Base-by-base conservation (phyloP, 2,888 invertebrate species). In the Protodeltote pygarga region DNA sequence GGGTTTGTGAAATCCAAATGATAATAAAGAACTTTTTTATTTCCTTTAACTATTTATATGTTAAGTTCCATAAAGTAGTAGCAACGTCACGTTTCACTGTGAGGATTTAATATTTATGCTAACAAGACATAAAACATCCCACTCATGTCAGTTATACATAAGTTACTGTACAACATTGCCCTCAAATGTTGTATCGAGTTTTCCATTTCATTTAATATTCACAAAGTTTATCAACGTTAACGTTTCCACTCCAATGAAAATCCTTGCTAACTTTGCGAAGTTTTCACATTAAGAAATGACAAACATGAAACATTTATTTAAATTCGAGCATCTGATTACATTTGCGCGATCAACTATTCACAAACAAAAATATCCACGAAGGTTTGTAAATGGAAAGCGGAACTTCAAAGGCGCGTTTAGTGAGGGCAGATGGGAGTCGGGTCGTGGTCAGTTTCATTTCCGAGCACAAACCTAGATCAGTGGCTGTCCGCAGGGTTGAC, bases 331-430 rank as follows among this genome's bases (percentile, higher is more conserved):
- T 50, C 44, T 58, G 35, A 19, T 20, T 28, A 39, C 39, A 24
- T 25, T 9, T 28, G 32, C 28, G 11, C 10, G 17, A 37, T 62
- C 32, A 71, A 70, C 68, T 68, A 69, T 73, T 66, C 64, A 66
- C 68, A 66, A 66, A 67, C 65, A 66, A 69, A n/a, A 68, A 69
- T 71, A 63, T 50, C 61, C 67, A 63, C 62, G 66, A 65, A 70
- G 69, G 68, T 65, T 65, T 47, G 35, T 25, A 9, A 67, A 55
- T 54, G 53, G 48, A 62, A 59, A 58, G 57, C 58, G 61, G 61
- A 60, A 71, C 73, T 73, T 81, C 81, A 80, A 81, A 81, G 65
- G 53, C 59, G 57, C 63, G 69, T 70, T 73, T 57, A 49, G 54
- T 49, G 51, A 53, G 59, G 59, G 40, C 46, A 65, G 60, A 47